Conservation (phyloP, 2,797 vertebrate species). For the Oreonectes daqikongensis region DNA sequence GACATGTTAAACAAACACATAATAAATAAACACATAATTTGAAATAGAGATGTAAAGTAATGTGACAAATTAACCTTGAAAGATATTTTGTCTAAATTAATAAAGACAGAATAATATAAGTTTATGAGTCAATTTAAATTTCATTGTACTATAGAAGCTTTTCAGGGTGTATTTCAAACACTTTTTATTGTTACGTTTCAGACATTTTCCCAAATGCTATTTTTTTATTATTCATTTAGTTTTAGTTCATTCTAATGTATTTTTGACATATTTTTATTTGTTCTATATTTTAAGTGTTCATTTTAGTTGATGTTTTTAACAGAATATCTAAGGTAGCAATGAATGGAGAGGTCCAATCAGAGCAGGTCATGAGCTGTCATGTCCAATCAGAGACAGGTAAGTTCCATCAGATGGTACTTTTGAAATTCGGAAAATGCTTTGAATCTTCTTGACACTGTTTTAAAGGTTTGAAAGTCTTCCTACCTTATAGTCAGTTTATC, state of each 20-base stretch:
- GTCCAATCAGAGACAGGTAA: slow-evolving; percentile 11
- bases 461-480: too few relatives aligned
- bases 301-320: slow-evolving; percentile 53
- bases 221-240: background rate
- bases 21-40: too few relatives aligned
- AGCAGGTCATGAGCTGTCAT: background rate
- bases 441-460: too few relatives aligned
- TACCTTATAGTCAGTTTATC: too few relatives aligned
- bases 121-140: too few relatives aligned
- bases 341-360: slow-evolving; percentile 22
- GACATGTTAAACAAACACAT: too few relatives aligned
- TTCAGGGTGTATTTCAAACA: background rate
- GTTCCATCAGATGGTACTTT: background rate
- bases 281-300: slow-evolving; percentile 43
- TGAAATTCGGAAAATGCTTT: too few relatives aligned
- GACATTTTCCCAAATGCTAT: background rate
- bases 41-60: too few relatives aligned
- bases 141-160: background rate
- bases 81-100: too few relatives aligned
- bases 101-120: too few relatives aligned
- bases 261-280: background rate
- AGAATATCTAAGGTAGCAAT: slow-evolving; percentile 62
- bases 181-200: background rate
- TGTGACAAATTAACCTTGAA: too few relatives aligned
- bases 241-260: too few relatives aligned